Base-by-base conservation (phyloP, 2,888 invertebrate species). In the Drosophila bunnanda region DNA sequence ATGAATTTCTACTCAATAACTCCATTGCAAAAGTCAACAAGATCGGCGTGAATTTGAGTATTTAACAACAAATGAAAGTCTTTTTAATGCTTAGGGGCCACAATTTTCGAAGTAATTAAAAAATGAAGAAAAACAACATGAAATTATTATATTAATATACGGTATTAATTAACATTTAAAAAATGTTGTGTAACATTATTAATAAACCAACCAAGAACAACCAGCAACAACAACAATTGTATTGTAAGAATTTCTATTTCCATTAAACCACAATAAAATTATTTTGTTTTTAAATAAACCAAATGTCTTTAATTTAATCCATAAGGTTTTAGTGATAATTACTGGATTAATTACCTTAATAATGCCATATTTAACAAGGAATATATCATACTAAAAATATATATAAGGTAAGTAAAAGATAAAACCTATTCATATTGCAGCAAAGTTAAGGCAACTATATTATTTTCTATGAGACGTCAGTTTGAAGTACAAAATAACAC, bases 81-180 rank as follows among this genome's bases (percentile, higher is more conserved):
- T 89, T 90, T 90, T 90, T 86, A 91, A 91, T 90, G 90, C 90
- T 90, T 90, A 89, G 90, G 90, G 90, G 90, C 91, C 91, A 90
- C 90, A 89, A 89, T 90, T 90, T 90, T 89, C 90, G 80, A 91
- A 86, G 84, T 81, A 82, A 75, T 84, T 87, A 80, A 87, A 79
- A 76, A 89, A 85, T 62, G 44, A 79, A 78, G 71, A 77, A 78
- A 77, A 78, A 81, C 79, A 79, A 81, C 80, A 77, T 78, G 82
- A 59, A 67, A 73, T 81, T 80, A 84, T 87, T 84, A 84, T 84
- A 84, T 80, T 90, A 89, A 90, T 82, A 88, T 88, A 83, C 75
- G 85, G 80, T 85, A 90, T 89, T 82, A 80, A 81, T 81, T 79
- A 83, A 85, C 74, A 87, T 88, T 75, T 73, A 76, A 79, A 88